These are phyloP conservation scores for Clarias magur DNA, from an alignment of 2,113 vertebrate genomes.

Conservation along the genomic window DNA sequence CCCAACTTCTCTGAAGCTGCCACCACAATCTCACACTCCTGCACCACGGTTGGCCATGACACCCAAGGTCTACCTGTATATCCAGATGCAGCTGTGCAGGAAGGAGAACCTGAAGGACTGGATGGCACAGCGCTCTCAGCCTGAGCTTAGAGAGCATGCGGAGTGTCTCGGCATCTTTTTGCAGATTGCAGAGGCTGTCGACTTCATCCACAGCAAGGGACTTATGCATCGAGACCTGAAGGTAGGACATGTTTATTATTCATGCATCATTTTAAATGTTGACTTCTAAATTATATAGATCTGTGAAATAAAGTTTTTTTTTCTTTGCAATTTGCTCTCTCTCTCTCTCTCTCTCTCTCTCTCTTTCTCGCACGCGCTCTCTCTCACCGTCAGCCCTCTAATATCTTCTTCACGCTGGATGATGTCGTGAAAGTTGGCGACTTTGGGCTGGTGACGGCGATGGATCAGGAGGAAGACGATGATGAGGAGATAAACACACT, in stretches of 20 bases:
- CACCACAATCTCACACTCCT: conserved; percentile 57
- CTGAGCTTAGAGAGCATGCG: conserved; percentile 84
- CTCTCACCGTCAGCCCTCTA: conserved; percentile 83
- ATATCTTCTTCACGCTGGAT: conserved; percentile 99
- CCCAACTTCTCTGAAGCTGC: conserved; percentile 83
- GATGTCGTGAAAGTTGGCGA: conserved; percentile 97
- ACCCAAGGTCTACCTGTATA: conserved; percentile 95
- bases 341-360: background rate
- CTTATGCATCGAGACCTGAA: conserved; percentile 99
- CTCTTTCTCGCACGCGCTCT: too few relatives aligned
- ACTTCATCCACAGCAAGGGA: conserved; percentile 93
- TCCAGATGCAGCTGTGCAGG: conserved; percentile 98
- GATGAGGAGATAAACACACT: conserved; percentile 84
- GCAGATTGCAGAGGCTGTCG: conserved; percentile 94
- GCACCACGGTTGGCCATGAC: conserved; percentile 78
- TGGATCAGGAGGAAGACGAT: conserved; percentile 98
- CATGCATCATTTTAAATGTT: background rate
- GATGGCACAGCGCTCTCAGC: conserved; percentile 84
- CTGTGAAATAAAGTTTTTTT: background rate
- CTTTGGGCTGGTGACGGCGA: conserved; percentile 95
- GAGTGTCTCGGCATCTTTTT: conserved; percentile 92
- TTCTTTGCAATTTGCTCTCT: background rate
- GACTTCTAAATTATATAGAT: background rate
- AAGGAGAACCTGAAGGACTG: conserved; percentile 99
- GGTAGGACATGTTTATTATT: conserved; percentile 67